phyloP scores from a whole-genome alignment of 2,888 invertebrate genomes.

The Melipona bicolor region DNA sequence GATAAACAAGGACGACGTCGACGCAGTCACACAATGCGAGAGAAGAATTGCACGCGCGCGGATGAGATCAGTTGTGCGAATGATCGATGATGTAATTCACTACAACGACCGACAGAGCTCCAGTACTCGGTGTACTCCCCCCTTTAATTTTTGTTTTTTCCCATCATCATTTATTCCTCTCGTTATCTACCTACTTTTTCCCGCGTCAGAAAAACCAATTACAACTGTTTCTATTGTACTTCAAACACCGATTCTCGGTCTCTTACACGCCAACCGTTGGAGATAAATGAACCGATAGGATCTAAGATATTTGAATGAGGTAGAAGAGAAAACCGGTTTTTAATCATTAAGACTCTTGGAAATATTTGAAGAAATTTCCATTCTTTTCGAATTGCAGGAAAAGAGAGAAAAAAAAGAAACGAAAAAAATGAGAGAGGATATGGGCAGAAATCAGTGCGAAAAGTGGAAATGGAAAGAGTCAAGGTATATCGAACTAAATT shows the following conservation, averaged over 20 bases:
- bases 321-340: conserved; percentile 54
- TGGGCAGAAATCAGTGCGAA: not conserved
- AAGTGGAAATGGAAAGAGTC: not conserved
- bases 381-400: too few relatives aligned
- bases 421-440: not conserved
- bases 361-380: not conserved
- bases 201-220: not conserved
- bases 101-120: conserved; percentile 16
- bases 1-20: not conserved
- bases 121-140: not conserved
- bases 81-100: conserved; percentile 64
- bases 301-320: not conserved
- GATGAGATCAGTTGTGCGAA: conserved; percentile 62
- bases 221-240: not conserved
- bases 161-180: too few relatives aligned
- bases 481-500: conserved; percentile 2
- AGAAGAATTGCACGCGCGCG: conserved; percentile 26
- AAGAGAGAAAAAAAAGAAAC: too few relatives aligned
- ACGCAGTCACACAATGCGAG: not conserved
- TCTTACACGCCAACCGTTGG: not conserved
- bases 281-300: not conserved
- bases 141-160: conserved; percentile 4
- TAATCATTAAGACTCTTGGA: not conserved
- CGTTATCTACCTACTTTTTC: not conserved
- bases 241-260: not conserved